Base-by-base conservation (phyloP, 2,113 vertebrate species). In the Seriola quinqueradiata region DNA sequence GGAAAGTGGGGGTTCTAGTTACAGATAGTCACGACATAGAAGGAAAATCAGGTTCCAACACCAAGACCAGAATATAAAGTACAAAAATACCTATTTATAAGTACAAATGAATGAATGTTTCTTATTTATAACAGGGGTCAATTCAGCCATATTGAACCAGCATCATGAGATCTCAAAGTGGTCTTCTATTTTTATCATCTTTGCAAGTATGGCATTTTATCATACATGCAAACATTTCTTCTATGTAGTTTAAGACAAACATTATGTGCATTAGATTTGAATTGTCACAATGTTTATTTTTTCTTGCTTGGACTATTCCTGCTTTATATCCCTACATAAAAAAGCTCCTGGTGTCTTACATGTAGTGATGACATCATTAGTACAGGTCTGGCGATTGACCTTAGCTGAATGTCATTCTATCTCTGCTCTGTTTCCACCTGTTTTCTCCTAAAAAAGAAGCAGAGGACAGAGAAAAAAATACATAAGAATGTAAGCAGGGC, bases 331-430 rank as follows among this genome's bases (percentile, higher is more conserved):
- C 28, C 32, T 19, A 38, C 13, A 44, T 71, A 54, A 59, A 58
- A 60, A 61, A 61, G 52, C 50, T 36, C 17, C 13, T 5, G 12
- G 32, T 75, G 55, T 54, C 1, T n/a, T 13, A 17, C 7, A 52
- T 77, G 58, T 38, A 8, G 11, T 17, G 46, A 75, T 76, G 60
- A 69, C 63, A 70, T 79, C 58, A 79, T 82, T 19, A n/a, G 1
- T 32, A 21, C 32, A 59, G 52, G 40, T 77, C 72, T 73, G 48
- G 38, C 1, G 2, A 23, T 12, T 61, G 64, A 75, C 79, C 69
- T 71, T 19, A 65, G 21, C 40, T 79, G 77, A 86, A 86, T 36
- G 67, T 83, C 71, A 67, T 58, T 74, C 21, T 40, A 14, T 67
- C 40, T 74, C 17, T 65, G 17, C 34, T 58, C 32, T 44, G 23